Conservation (phyloP, 2,888 invertebrate genomes). For the Hypomecis punctinalis region DNA sequence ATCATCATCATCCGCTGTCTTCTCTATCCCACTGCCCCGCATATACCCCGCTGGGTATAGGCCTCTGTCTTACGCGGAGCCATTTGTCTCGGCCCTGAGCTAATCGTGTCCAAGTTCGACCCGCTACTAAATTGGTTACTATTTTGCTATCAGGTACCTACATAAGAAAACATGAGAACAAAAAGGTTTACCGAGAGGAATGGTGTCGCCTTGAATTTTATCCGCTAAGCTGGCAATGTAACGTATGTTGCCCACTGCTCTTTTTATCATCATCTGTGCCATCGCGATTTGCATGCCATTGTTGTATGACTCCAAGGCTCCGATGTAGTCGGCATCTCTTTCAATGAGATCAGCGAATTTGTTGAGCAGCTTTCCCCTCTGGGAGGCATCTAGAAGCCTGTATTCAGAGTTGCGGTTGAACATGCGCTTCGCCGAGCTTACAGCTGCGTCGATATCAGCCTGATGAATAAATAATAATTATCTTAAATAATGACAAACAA, state of each 20-base stretch:
- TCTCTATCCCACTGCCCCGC: no score
- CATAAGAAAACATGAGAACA: no score
- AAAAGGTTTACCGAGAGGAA: conserved; percentile 38
- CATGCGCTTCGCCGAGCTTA: conserved; percentile 89
- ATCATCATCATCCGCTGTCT: no score
- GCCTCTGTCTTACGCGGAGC: no score
- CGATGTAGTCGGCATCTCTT: conserved; percentile 89
- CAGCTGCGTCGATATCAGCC: conserved; percentile 90
- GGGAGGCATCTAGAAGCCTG: conserved; percentile 93
- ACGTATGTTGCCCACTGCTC: conserved; percentile 81
- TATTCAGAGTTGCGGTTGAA: conserved; percentile 89
- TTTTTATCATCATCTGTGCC: conserved; percentile 36
- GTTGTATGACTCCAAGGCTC: conserved; percentile 94
- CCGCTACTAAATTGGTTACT: no score
- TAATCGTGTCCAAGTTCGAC: no score
- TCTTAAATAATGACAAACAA: neutral
- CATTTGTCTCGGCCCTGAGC: no score
- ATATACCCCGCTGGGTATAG: no score
- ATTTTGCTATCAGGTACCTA: no score
- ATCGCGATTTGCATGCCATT: conserved; percentile 88
- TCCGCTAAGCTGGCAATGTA: conserved; percentile 96
- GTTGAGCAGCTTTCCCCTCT: conserved; percentile 89
- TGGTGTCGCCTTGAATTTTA: conserved; percentile 90
- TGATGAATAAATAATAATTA: conserved; percentile 44
- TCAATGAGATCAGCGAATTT: conserved; percentile 92